Evolutionary conservation across 2,113 vertebrate genomes (phyloP), one percentile per base, ranked within the genome.

Genomic region (Engraulis encrasicolus): DNA sequence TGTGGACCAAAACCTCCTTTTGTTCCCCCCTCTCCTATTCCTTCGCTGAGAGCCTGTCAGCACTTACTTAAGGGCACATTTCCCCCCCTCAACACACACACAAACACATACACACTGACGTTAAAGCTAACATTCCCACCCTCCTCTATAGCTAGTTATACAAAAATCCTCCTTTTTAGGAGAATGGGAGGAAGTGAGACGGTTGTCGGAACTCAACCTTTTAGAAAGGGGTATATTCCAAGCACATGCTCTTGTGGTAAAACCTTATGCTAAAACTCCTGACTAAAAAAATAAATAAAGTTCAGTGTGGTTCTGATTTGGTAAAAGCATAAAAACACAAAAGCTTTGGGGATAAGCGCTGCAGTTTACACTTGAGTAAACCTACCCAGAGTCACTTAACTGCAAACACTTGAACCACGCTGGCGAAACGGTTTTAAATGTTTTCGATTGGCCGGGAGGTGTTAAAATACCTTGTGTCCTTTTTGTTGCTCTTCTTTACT

Each of bases 41-140:
- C 84, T 82, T 80, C 34, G 78, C 37, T 84, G 38, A 81, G 87
- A 91, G 90, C 92, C 95, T 90, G 89, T n/a, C 18, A 89, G 38
- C 85, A 78, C 81, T 85, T 50, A 74, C n/a, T n/a, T 45, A 45
- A 45, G 31, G 66, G 66, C 66, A 74, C 66, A 34, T 74, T 20
- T n/a, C 20, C 11, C 66, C 27, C 23, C 61, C 27, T 27, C 15
- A 54, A 4, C 19, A 17, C 19, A 20, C 52, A 17, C 52, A 4
- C 19, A 54, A 17, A 7, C 52, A 7, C 52, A 17, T 19, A 17
- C 58, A n/a, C 27, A 6, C 14, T 34, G 66, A 12, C 2, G 66
- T 74, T 74, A 27, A 36, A 34, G 66, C 66, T 74, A 34, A 74
- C 66, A 74, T 74, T 74, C 27, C 31, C 66, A 34, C 31, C 66